phyloP scores from a whole-genome alignment of 2,888 invertebrate species.

The Xiphydria camelus region DNA sequence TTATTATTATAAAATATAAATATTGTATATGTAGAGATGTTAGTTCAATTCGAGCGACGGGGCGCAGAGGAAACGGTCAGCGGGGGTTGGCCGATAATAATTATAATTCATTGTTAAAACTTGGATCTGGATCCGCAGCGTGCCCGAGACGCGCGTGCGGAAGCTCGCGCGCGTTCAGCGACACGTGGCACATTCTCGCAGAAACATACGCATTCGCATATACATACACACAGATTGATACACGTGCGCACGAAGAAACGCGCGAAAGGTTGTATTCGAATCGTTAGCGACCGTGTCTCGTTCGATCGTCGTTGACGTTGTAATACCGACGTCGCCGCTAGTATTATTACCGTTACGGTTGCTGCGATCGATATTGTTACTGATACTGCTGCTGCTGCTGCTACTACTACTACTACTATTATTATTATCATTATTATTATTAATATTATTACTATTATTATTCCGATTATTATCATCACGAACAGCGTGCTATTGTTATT shows the following conservation, averaged over 20 bases:
- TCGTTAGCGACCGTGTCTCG: slow-evolving; percentile 10
- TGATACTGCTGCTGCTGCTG: slow-evolving; percentile 7
- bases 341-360: neutral
- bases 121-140: slow-evolving; percentile 21
- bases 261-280: slow-evolving; percentile 42
- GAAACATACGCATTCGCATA: no score
- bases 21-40: slow-evolving; percentile 34
- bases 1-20: slow-evolving; percentile 37
- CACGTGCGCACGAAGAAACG: slow-evolving; percentile 3
- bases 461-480: no score
- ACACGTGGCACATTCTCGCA: no score
- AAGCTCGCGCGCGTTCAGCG: no score
- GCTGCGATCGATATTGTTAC: no score
- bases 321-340: no score
- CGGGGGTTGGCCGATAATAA: slow-evolving; percentile 27
- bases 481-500: no score
- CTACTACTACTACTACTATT: slow-evolving; percentile 12
- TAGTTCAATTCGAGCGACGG: slow-evolving; percentile 33
- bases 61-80: slow-evolving; percentile 19
- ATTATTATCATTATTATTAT: no score
- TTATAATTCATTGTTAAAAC: slow-evolving; percentile 37
- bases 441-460: no score
- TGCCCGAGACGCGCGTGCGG: no score
- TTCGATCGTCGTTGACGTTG: neutral
- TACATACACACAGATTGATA: no score